A percentile compares a stretch with the other conserved stretches of the same genome.
Conservation (phyloP, 1,140 invertebrate genomes). For the Goniozus legneri region DNA sequence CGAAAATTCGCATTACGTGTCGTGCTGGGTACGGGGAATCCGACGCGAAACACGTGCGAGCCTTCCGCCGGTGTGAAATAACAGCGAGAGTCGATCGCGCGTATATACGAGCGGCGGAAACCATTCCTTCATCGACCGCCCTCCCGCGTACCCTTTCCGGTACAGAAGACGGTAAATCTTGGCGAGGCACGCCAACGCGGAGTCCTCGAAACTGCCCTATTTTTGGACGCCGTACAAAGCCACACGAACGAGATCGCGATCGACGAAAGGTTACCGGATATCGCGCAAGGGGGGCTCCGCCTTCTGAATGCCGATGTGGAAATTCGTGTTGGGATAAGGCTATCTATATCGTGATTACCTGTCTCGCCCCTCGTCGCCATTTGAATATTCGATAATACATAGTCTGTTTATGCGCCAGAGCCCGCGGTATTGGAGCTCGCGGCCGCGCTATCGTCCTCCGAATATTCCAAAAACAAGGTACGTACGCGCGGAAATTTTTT, state of each 20-base stretch:
- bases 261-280: constrained; percentile 28
- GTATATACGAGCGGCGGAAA: constrained; percentile 37
- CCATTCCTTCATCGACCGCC: constrained; percentile 38
- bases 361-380: no score
- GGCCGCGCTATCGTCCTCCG: no score
- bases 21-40: no score
- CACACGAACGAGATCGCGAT: constrained; percentile 20
- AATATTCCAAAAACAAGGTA: no score
- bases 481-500: no score
- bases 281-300: constrained; percentile 18
- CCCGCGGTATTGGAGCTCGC: no score
- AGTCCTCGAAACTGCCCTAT: constrained; percentile 30
- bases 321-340: constrained; percentile 13
- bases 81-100: no score
- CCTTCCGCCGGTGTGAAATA: no score
- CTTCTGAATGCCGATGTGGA: constrained; percentile 10
- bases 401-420: no score
- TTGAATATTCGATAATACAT: no score
- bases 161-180: constrained; percentile 40
- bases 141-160: constrained; percentile 41
- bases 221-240: constrained; percentile 14
- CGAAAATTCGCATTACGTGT: no score
- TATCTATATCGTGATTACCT: constrained; percentile 27
- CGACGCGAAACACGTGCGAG: no score
- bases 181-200: constrained; percentile 35